Conservation (phyloP, 2,797 vertebrate species). For the Poeciliopsis gracilis region DNA sequence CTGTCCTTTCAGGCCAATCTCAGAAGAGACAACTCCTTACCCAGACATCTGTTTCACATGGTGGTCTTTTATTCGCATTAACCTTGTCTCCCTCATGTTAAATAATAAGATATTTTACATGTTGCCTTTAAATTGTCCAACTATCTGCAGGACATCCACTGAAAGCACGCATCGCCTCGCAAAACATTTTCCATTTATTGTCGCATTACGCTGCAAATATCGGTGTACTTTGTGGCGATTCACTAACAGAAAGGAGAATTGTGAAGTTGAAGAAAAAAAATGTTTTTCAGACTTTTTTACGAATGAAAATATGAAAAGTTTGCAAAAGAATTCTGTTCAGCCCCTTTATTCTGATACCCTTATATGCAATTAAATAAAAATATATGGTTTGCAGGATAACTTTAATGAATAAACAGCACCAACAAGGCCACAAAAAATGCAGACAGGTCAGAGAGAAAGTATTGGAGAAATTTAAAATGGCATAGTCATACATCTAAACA, state of each 20-base stretch:
- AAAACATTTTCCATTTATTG: neutral
- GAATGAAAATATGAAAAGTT: neutral
- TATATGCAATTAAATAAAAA: neutral
- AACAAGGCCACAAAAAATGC: neutral
- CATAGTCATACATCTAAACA: neutral
- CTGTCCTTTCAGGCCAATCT: conserved; percentile 62
- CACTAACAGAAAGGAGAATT: neutral
- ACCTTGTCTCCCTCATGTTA: conserved; percentile 23
- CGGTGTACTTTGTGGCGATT: neutral
- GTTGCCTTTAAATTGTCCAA: conserved; percentile 56
- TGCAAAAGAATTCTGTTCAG: neutral
- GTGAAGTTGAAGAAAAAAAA: neutral
- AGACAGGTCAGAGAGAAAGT: neutral
- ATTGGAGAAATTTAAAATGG: neutral
- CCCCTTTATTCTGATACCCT: neutral
- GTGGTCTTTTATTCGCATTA: conserved; percentile 65
- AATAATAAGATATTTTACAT: conserved; percentile 35
- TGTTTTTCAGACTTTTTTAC: neutral
- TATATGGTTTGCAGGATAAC: neutral
- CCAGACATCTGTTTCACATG: conserved; percentile 79
- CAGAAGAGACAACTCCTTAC: conserved; percentile 64
- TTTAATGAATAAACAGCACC: neutral
- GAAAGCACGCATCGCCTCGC: neutral
- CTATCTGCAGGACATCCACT: conserved; percentile 65
- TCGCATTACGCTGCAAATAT: neutral